phyloP scores from a whole-genome alignment of 2,797 vertebrate species.

The Oryzias sinensis region DNA sequence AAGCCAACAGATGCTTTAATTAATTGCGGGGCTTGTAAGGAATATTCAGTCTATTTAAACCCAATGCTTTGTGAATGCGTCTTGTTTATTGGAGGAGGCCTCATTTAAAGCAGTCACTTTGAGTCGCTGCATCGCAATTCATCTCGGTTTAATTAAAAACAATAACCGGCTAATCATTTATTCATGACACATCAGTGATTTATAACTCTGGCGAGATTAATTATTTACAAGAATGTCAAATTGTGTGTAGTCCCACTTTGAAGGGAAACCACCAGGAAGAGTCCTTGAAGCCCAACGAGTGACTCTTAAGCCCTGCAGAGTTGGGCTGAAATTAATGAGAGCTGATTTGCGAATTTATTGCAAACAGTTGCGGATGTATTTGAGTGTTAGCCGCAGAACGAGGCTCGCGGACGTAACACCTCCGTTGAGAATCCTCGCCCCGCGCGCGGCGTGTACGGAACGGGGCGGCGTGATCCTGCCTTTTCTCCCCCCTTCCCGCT shows the following conservation, averaged over 20 bases:
- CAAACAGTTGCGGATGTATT: conserved; percentile 5
- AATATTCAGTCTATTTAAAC: neutral
- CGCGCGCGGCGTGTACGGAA: too few species aligned
- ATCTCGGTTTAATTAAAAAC: conserved; percentile 58
- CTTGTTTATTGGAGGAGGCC: conserved; percentile 1
- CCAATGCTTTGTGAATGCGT: conserved; percentile 1
- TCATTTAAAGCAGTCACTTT: conserved; percentile 9
- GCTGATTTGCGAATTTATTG: conserved; percentile 33
- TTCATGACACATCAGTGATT: conserved; percentile 47
- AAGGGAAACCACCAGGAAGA: conserved; percentile 12
- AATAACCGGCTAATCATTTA: conserved; percentile 55
- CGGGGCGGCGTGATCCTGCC: too few species aligned
- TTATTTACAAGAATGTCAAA: conserved; percentile 26
- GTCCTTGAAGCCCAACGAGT: conserved; percentile 23
- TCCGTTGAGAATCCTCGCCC: too few species aligned
- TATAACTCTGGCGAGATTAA: conserved; percentile 31
- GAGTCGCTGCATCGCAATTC: conserved; percentile 14
- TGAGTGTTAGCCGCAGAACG: too few species aligned
- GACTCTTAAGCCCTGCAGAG: conserved; percentile 16
- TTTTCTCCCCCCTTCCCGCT: neutral
- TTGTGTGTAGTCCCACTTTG: conserved; percentile 5
- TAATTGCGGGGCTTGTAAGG: conserved; percentile 13
- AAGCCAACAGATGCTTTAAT: conserved; percentile 16
- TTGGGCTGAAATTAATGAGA: conserved; percentile 28
- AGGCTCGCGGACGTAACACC: too few species aligned